phyloP scores from a whole-genome alignment of 2,797 vertebrate species.

The Gorsachius magnificus region DNA sequence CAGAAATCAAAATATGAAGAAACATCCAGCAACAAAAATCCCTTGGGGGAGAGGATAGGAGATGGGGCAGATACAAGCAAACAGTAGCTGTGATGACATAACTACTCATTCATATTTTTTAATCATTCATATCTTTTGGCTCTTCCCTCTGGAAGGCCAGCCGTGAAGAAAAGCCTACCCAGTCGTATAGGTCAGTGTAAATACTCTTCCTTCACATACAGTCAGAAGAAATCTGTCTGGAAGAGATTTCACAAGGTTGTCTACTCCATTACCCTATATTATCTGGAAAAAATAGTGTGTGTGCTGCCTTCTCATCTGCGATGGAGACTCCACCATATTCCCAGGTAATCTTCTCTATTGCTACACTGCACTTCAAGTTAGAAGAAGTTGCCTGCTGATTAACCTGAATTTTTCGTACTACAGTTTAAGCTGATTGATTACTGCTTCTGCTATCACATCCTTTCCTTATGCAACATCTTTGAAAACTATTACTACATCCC shows the following conservation, averaged over 20 bases:
- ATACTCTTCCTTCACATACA: not conserved
- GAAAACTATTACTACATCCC: not conserved
- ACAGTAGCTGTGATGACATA: not conserved
- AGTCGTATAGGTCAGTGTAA: not conserved
- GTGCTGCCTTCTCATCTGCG: not conserved
- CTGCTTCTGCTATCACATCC: not conserved
- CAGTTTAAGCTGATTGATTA: conserved; percentile 19
- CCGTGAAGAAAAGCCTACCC: not conserved
- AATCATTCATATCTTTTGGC: not conserved
- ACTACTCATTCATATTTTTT: not conserved
- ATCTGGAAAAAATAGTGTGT: not conserved
- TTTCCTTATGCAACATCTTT: not conserved
- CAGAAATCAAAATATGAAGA: not conserved
- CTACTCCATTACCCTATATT: not conserved
- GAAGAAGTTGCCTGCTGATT: not conserved
- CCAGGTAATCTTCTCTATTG: not conserved
- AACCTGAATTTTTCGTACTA: not conserved
- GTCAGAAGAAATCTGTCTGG: not conserved
- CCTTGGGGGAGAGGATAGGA: not conserved
- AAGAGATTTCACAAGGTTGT: not conserved
- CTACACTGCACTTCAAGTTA: not conserved
- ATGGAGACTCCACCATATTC: not conserved
- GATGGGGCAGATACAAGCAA: not conserved
- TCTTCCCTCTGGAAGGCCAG: not conserved
- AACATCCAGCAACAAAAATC: not conserved